Base-by-base conservation (phyloP, 1,140 invertebrate species). In the Panulirus ornatus region DNA sequence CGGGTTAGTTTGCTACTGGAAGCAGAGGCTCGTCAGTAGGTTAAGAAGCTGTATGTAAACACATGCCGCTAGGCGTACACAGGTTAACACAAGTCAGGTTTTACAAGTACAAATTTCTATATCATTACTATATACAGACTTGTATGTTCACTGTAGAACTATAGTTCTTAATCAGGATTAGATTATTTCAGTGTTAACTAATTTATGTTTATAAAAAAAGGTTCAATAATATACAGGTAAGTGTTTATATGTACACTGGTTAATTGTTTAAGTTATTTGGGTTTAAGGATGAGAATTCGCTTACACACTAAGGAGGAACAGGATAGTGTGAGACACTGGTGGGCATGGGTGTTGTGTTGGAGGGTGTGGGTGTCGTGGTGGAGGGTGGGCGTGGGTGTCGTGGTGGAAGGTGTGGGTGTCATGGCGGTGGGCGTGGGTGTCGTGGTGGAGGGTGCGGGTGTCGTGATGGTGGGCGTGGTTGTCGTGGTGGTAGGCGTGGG, bases 241-340 rank as follows among this genome's bases (percentile, higher is more conserved):
- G n/a, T n/a, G n/a, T n/a, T n/a, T n/a, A n/a, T n/a, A 66, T 66
- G 30, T 30, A 66, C 27, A 44, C 11, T 78, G 9, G 44, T 44
- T 78, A 78, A 27, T 78, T 6, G 1, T n/a, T 78, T 78, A 44
- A 75, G n/a, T 40, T 78, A 44, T 22, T 75, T 40, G 75, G n/a
- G n/a, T 38, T 30, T 47, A 22, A 44, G 3, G 22, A 22, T 27
- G 2, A 78, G 1, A 44, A 78, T 30, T n/a, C n/a, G 30, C 58
- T 30, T 66, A 30, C 30, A 3, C 2, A 2, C 40, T 78, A 78
- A 6, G n/a, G 22, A n/a, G 44, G 40, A 30, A 1, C 38, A 66
- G 81, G 81, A 83, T 83, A 83, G 81, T 63, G 16, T 40, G 81
- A 83, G 81, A 54, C 81, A 83, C 54, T 83, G 81, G 81, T 11